Evolutionary conservation across 1,140 invertebrate genomes (phyloP), one percentile per base, ranked within the genome.

Genomic region (Eumaeus atala): DNA sequence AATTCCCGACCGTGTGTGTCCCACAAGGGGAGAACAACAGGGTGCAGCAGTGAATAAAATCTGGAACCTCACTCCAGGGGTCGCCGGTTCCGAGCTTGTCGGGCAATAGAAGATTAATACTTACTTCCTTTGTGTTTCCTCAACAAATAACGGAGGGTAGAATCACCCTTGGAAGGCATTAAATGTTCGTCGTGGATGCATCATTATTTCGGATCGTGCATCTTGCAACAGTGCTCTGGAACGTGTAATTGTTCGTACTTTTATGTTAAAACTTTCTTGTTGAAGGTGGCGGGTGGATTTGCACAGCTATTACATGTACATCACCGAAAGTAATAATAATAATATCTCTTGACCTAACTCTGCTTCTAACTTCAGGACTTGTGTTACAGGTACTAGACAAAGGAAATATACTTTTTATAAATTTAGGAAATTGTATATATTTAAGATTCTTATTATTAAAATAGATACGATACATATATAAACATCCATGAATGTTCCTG

Each of bases 101-200:
- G 62, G 71, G 65, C 68, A 70, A 73, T 73, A 67, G 70, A 79
- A 82, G 76, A 82, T 82, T 79, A 82, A 79, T 82, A 72, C 75
- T 69, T 58, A 61, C 61, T 59, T 70, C 70, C 67, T 80, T 80
- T 75, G 67, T 77, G 64, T 70, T 70, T 67, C 59, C 64, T 62
- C 64, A 57, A 72, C 75, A 74, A 74, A 72, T 68, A 75, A 68
- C 67, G 55, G 56, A 66, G 67, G 70, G 64, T 28, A 62, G 57
- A 56, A 38, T 60, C 58, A 64, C 67, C 64, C 68, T 68, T 55
- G 54, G 21, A n/a, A 28, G 21, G 52, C 66, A 55, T 63, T 60
- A 61, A 55, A 58, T 54, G 60, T 56, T 54, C 63, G 50, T 54
- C 63, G 50, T 35, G 56, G 59, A 71, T 65, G 62, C 64, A 69